These are phyloP conservation scores for Parnassius mnemosyne DNA, from an alignment of 2,888 invertebrate genomes.

Conservation along the genomic window DNA sequence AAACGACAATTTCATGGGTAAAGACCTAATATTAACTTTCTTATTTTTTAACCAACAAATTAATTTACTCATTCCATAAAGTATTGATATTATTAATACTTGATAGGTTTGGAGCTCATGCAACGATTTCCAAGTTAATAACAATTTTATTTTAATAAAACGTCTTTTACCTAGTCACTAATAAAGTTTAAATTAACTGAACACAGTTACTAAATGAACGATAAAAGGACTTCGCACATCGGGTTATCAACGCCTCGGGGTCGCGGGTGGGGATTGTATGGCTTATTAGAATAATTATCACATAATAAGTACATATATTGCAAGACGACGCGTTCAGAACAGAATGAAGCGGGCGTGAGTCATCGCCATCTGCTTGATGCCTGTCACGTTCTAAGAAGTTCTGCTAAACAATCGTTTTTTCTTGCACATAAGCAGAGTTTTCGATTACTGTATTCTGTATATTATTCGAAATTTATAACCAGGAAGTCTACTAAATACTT, in stretches of 20 bases:
- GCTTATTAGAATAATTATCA: constrained; percentile 52
- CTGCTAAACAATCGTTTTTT: constrained; percentile 31
- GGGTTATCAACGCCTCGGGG: constrained; percentile 43
- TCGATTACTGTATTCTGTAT: constrained; percentile 6
- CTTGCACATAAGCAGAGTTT: constrained; percentile 26
- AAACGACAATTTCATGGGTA: no score
- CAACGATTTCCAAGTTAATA: no score
- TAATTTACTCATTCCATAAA: no score
- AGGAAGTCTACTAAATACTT: no score
- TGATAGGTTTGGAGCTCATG: no score
- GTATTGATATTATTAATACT: no score
- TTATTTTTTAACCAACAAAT: no score
- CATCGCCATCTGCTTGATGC: constrained; percentile 40
- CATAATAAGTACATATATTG: constrained; percentile 34
- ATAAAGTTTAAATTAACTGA: neutral
- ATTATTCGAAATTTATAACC: constrained; percentile 14
- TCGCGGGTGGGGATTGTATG: constrained; percentile 50
- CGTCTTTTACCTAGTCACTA: no score
- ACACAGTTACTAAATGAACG: constrained; percentile 38
- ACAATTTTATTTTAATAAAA: no score
- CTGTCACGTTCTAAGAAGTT: constrained; percentile 47
- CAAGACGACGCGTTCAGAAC: constrained; percentile 41
- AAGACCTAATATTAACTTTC: no score
- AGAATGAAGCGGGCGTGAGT: constrained; percentile 39
- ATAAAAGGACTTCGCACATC: constrained; percentile 52